Evolutionary conservation across 2,888 invertebrate species (phyloP).

Genomic region (Muschampia plurimacula): DNA sequence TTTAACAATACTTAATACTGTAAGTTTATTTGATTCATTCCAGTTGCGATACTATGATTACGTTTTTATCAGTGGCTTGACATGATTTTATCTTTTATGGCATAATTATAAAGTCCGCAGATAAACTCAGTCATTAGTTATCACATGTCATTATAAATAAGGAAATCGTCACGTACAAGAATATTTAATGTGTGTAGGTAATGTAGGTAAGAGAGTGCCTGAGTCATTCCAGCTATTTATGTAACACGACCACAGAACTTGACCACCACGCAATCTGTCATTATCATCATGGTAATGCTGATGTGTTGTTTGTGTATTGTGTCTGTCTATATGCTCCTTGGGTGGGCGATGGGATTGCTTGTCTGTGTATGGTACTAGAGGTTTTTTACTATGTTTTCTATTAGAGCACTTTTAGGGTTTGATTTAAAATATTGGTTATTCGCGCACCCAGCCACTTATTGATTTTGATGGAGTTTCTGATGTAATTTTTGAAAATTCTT

Average conservation of each 20-base stretch:
- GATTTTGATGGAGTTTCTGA: too few relatives aligned
- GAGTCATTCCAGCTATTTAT: conserved; percentile 34
- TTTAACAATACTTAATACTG: too few relatives aligned
- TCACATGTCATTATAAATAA: conserved; percentile 11
- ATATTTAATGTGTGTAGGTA: conserved; percentile 11
- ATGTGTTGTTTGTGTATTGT: conserved; percentile 19
- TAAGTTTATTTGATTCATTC: background rate
- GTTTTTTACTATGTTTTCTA: background rate
- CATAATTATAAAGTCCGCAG: background rate
- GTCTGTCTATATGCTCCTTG: conserved; percentile 6
- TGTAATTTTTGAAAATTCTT: too few relatives aligned
- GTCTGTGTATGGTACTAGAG: background rate
- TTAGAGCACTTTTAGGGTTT: too few relatives aligned
- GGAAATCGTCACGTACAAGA: conserved; percentile 18
- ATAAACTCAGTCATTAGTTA: background rate
- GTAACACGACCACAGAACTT: conserved; percentile 29
- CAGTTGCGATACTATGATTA: background rate
- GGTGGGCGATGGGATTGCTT: background rate
- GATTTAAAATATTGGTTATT: too few relatives aligned
- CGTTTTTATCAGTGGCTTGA: background rate
- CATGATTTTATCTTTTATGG: background rate
- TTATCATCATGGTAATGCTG: conserved; percentile 26
- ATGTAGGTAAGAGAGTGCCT: conserved; percentile 16
- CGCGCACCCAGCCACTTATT: too few relatives aligned
- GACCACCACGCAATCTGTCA: conserved; percentile 17